Base-by-base conservation (phyloP, 2,888 invertebrate species). In the Agrotis segetum region DNA sequence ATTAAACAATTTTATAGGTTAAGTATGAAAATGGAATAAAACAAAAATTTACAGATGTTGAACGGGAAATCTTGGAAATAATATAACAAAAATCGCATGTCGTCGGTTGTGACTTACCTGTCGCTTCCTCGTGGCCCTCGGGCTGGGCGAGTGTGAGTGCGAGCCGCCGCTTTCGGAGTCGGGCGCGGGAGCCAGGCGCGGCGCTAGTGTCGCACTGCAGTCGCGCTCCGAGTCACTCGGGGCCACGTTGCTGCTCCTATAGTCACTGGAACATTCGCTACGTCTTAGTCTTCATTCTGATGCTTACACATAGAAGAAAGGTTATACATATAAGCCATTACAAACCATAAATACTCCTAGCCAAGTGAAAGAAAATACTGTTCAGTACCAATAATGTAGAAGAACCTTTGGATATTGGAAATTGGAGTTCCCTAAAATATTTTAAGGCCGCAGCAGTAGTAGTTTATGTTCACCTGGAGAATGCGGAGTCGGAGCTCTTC, bases 161-260 rank as follows among this genome's bases (percentile, higher is more conserved):
- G 87, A 98, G 60, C 98, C 98, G 13, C 98, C 98, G 84, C 98
- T 98, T 93, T 99, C 98, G 5, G 98, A 98, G 92, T 98, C 98
- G 59, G 97, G 97, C 59, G 97, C 96, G 78, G 97, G 81, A 17
- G 87, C 87, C 3, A 88, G 88, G 0, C 89, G 85, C 97, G 96
- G 97, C 65, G 97, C 96, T 73, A 95, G 92, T 69, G 95, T 85
- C 81, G 98, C 98, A 70, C 98, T 97, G 92, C 98, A 97, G 93
- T 98, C 98, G 91, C 97, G 97, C 92, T 98, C 99, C 84, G 98
- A 99, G 96, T 99, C 99, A 88, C 98, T 98, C 80, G 98, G 98
- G 84, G 98, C 98, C 88, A 99, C 97, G 92, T 98, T 98, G 95
- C 98, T 98, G 97, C 98, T 98, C 94, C 98, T 98, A 97, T 99